These are phyloP conservation scores for Drosophila orena DNA, from an alignment of 1,140 invertebrate genomes.

Conservation along the genomic window DNA sequence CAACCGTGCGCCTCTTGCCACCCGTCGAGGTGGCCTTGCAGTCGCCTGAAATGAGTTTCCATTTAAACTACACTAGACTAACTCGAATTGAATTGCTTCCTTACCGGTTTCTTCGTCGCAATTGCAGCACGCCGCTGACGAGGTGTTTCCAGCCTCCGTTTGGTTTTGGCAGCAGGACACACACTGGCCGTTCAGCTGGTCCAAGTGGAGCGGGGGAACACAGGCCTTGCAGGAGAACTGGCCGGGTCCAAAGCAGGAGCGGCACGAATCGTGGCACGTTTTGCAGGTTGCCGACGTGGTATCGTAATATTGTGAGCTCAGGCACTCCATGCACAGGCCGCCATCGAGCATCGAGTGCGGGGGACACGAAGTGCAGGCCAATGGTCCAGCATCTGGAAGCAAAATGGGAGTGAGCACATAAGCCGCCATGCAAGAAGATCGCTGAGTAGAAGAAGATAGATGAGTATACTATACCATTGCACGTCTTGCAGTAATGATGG, in stretches of 20 bases:
- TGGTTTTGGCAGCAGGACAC: slow-evolving; percentile 88
- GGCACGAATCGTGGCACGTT: slow-evolving; percentile 89
- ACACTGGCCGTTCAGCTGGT: slow-evolving; percentile 90
- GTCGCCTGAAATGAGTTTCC: slow-evolving; percentile 85
- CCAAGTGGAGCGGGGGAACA: slow-evolving; percentile 87
- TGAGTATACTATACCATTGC: slow-evolving; percentile 87
- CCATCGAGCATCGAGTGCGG: slow-evolving; percentile 90
- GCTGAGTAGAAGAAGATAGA: too few relatives aligned
- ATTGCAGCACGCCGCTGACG: slow-evolving; percentile 46
- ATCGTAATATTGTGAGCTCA: slow-evolving; percentile 90
- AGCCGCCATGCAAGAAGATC: background rate
- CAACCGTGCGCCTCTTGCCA: slow-evolving; percentile 90
- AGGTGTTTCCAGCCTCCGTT: slow-evolving; percentile 85
- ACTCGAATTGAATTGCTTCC: background rate
- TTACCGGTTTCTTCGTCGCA: slow-evolving; percentile 87
- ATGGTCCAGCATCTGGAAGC: slow-evolving; percentile 88
- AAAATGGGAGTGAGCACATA: background rate
- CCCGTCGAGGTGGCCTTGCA: slow-evolving; percentile 90
- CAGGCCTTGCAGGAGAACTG: slow-evolving; percentile 89
- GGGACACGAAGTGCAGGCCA: slow-evolving; percentile 90
- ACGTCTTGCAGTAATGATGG: slow-evolving; percentile 93
- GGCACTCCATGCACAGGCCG: slow-evolving; percentile 90
- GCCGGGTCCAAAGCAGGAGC: slow-evolving; percentile 89
- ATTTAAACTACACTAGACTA: background rate
- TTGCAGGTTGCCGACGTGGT: slow-evolving; percentile 88